Conservation (phyloP, 2,797 vertebrate species). For the Ptychadena robeensis region DNA sequence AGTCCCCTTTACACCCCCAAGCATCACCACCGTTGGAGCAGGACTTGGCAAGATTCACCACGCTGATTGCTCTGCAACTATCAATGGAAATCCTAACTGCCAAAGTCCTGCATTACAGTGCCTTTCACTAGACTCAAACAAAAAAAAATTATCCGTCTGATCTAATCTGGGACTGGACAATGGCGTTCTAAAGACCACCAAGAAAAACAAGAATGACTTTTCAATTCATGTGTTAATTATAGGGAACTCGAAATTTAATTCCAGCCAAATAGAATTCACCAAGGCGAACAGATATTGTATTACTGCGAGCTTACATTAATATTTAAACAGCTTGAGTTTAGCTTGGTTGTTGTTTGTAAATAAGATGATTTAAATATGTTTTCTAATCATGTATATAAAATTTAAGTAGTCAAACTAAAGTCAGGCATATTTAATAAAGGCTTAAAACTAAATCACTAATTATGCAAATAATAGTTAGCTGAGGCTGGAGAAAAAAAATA, state of each 20-base stretch:
- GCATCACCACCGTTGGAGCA: slow-evolving; percentile 83
- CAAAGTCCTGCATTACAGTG: slow-evolving; percentile 79
- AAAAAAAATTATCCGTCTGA: slow-evolving; percentile 71
- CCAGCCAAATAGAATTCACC: slow-evolving; percentile 72
- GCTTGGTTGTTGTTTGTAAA: slow-evolving; percentile 81
- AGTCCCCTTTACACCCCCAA: slow-evolving; percentile 78
- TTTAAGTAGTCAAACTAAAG: slow-evolving; percentile 76
- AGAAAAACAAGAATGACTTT: slow-evolving; percentile 56
- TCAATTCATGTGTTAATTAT: slow-evolving; percentile 70
- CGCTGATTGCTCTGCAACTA: slow-evolving; percentile 77
- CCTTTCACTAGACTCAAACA: slow-evolving; percentile 76
- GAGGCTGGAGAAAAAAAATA: slow-evolving; percentile 79
- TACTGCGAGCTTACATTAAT: slow-evolving; percentile 76
- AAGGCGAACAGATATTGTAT: slow-evolving; percentile 71
- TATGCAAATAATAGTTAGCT: slow-evolving; percentile 71
- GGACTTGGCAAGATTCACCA: slow-evolving; percentile 79
- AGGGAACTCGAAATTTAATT: slow-evolving; percentile 71
- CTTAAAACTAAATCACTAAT: slow-evolving; percentile 74
- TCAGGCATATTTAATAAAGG: slow-evolving; percentile 78
- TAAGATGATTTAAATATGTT: slow-evolving; percentile 83
- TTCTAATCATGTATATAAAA: slow-evolving; percentile 83
- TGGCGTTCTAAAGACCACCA: slow-evolving; percentile 64
- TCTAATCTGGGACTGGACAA: slow-evolving; percentile 75
- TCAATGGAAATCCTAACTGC: slow-evolving; percentile 74
- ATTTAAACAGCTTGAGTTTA: slow-evolving; percentile 77